These are phyloP conservation scores for Halcyon senegalensis DNA, from an alignment of 2,113 vertebrate species.

Conservation along the genomic window DNA sequence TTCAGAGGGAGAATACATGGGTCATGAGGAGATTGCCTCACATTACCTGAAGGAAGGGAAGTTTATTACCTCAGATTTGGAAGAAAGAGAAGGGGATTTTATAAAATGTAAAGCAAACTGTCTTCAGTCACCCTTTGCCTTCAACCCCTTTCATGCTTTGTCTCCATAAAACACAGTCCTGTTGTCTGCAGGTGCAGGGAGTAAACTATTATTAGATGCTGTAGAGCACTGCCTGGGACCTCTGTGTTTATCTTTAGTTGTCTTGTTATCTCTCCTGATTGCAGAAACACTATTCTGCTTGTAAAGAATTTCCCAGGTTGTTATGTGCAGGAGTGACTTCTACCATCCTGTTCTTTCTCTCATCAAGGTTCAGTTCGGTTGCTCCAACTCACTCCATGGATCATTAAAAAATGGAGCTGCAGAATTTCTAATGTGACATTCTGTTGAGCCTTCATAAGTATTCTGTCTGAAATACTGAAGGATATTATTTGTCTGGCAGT, in stretches of 20 bases:
- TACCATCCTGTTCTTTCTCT: background rate
- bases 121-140: background rate
- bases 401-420: background rate
- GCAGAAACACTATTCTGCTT: background rate
- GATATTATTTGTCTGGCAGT: background rate
- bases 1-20: background rate
- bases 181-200: background rate
- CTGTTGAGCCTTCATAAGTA: background rate
- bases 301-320: background rate
- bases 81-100: background rate
- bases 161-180: background rate
- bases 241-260: background rate
- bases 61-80: background rate
- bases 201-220: background rate
- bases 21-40: background rate
- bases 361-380: background rate
- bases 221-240: background rate
- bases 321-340: background rate
- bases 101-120: background rate
- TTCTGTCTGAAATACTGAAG: background rate
- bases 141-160: background rate
- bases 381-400: background rate
- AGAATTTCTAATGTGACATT: background rate
- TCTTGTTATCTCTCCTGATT: conserved; percentile 3
- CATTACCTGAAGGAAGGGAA: background rate